Evolutionary conservation across 2,888 invertebrate species (phyloP).

Genomic region (Megalurothrips usitatus): DNA sequence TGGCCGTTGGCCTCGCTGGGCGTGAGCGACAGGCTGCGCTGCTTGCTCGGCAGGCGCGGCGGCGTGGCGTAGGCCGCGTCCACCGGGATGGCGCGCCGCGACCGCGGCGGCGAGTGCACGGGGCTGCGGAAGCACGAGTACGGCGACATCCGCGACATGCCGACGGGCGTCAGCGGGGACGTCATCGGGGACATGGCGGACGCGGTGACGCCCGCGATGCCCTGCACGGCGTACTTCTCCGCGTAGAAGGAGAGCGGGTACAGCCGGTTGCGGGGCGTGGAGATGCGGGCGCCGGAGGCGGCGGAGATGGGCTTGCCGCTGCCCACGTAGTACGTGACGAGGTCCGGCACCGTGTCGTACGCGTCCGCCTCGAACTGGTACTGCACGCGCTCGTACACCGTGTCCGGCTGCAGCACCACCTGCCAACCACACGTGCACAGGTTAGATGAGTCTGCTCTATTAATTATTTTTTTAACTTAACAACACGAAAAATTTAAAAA

Average conservation of each 20-base stretch:
- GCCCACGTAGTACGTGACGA: constrained; percentile 89
- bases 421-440: too few species aligned
- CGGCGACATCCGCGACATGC: constrained; percentile 41
- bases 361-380: constrained; percentile 93
- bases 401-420: constrained; percentile 81
- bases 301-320: constrained; percentile 84
- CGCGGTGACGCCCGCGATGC: constrained; percentile 46
- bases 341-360: constrained; percentile 87
- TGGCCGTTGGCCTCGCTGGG: constrained; percentile 55
- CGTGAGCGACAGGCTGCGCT: constrained; percentile 74
- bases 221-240: constrained; percentile 54
- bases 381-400: constrained; percentile 85
- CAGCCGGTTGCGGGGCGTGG: constrained; percentile 76
- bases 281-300: constrained; percentile 82
- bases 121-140: constrained; percentile 48
- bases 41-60: constrained; percentile 51
- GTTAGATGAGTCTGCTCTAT: too few species aligned
- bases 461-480: too few species aligned
- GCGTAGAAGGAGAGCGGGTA: constrained; percentile 72
- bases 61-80: constrained; percentile 32
- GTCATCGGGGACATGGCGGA: constrained; percentile 39
- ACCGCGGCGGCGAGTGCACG: constrained; percentile 56
- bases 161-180: constrained; percentile 37
- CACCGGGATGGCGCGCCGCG: constrained; percentile 45
- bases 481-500: neutral